phyloP scores from a whole-genome alignment of 2,113 vertebrate genomes.

The Thryonomys swinderianus region DNA sequence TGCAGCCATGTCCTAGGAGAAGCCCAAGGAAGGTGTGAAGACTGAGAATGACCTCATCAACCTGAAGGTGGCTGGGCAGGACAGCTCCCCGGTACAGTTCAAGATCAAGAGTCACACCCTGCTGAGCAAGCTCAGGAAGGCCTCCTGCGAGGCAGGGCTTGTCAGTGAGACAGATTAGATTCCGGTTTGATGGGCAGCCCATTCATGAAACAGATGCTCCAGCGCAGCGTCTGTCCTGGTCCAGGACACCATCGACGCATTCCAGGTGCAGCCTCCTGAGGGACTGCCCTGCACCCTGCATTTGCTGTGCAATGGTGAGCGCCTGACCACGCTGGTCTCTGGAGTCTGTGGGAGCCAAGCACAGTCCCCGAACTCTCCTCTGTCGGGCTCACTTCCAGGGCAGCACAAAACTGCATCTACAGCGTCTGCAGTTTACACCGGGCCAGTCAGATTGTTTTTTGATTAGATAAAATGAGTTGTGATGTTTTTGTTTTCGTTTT shows the following conservation, averaged over 20 bases:
- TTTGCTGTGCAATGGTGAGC: conserved; percentile 78
- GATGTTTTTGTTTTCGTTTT: conserved; percentile 64
- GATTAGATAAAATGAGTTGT: conserved; percentile 67
- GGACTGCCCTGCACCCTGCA: conserved; percentile 55
- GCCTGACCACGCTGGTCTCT: conserved; percentile 76
- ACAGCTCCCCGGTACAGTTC: too few relatives aligned
- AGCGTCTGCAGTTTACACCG: conserved; percentile 62
- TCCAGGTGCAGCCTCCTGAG: conserved; percentile 85
- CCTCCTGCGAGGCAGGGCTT: too few relatives aligned
- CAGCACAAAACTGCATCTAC: conserved; percentile 71
- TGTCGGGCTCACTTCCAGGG: conserved; percentile 69
- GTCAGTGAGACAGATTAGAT: conserved; percentile 94
- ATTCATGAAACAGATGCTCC: conserved; percentile 96
- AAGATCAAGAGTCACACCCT: too few relatives aligned
- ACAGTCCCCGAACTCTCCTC: conserved; percentile 75
- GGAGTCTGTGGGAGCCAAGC: conserved; percentile 68
- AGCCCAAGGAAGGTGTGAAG: too few relatives aligned
- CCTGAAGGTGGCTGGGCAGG: too few relatives aligned
- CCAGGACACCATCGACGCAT: conserved; percentile 77
- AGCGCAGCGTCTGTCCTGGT: conserved; percentile 89
- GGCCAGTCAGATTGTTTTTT: conserved; percentile 73
- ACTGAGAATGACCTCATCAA: too few relatives aligned
- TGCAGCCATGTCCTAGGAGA: too few relatives aligned
- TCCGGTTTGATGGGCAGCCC: conserved; percentile 96
- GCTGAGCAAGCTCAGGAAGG: too few relatives aligned